Evolutionary conservation across 1,140 invertebrate species (phyloP).

Genomic region (Lepidotrigona ventralis): DNA sequence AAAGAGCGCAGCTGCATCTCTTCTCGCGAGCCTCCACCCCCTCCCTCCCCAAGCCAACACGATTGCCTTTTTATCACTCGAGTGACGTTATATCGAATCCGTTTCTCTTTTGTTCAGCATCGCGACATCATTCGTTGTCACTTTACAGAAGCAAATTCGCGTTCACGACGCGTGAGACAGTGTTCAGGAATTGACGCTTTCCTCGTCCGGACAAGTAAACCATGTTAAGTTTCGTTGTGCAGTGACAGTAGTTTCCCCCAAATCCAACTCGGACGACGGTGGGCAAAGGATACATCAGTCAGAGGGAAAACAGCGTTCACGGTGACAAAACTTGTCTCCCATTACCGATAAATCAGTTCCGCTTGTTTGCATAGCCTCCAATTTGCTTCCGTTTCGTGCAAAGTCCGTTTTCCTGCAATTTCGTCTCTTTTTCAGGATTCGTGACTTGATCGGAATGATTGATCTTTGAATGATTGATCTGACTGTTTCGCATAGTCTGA

Average conservation of each 20-base stretch:
- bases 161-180: neutral
- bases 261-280: neutral
- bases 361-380: constrained; percentile 3
- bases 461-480: neutral
- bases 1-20: neutral
- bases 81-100: neutral
- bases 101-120: neutral
- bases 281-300: no score
- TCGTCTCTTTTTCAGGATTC: no score
- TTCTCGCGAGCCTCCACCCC: neutral
- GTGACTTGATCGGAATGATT: neutral
- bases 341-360: neutral
- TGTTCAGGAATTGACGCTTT: neutral
- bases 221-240: neutral
- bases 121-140: neutral
- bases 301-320: neutral
- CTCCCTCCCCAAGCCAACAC: neutral
- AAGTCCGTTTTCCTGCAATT: neutral
- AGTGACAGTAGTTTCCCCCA: neutral
- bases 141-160: neutral
- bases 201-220: neutral
- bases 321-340: neutral
- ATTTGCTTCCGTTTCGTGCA: neutral
- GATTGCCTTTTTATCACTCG: constrained; percentile 16
- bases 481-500: neutral